Conservation (phyloP, 2,888 invertebrate species). For the Cephalotes varians region DNA sequence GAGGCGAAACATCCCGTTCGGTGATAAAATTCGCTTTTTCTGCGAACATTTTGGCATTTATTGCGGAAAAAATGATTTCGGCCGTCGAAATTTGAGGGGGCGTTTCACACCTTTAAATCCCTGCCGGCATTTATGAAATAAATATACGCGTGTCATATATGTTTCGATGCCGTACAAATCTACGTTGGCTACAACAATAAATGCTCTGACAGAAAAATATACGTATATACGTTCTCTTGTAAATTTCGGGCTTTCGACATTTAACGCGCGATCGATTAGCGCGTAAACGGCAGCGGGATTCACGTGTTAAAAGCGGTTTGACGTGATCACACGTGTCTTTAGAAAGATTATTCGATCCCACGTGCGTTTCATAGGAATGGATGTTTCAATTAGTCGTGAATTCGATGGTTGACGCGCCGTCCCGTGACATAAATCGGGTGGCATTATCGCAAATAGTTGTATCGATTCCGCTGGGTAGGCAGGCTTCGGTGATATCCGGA, state of each 20-base stretch:
- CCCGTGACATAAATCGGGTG: conserved; percentile 37
- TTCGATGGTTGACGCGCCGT: background rate
- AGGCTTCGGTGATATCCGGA: conserved; percentile 31
- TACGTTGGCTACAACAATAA: background rate
- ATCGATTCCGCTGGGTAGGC: conserved; percentile 50
- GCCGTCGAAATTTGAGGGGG: background rate
- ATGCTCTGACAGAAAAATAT: background rate
- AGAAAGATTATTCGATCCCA: background rate
- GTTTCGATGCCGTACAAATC: background rate
- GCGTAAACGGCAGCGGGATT: background rate
- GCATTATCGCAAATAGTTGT: conserved; percentile 53
- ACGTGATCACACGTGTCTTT: background rate
- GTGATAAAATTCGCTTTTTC: background rate
- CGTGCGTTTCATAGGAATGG: background rate
- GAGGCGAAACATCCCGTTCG: background rate
- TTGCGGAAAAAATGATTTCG: background rate
- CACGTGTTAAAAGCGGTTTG: background rate
- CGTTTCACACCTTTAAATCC: background rate
- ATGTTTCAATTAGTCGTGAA: conserved; percentile 8
- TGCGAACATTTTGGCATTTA: background rate
- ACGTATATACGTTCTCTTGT: background rate
- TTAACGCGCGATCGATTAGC: conserved; percentile 1
- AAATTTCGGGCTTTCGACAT: background rate
- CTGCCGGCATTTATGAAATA: background rate
- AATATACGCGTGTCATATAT: background rate